Conservation (phyloP, 2,797 vertebrate genomes). For the Presbytis comata region DNA sequence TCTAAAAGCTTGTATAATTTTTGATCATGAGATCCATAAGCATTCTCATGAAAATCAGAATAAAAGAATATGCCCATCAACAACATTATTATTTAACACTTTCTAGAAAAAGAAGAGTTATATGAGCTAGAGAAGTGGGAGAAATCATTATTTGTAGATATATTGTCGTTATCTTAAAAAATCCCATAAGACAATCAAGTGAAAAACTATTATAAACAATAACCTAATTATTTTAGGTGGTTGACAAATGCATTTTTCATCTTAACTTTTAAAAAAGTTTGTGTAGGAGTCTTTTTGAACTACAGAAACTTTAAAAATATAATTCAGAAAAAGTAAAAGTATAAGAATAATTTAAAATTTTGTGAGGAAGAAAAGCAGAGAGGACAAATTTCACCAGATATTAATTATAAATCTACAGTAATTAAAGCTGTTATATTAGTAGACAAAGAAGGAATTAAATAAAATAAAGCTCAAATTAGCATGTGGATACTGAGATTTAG, state of each 20-base stretch:
- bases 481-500: background rate
- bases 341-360: background rate
- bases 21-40: background rate
- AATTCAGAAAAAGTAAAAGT: background rate
- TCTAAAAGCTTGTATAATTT: background rate
- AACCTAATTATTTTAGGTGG: background rate
- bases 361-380: background rate
- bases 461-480: background rate
- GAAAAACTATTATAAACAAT: background rate
- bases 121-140: background rate
- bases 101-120: background rate
- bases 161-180: background rate
- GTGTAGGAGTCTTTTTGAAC: background rate
- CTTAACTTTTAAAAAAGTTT: background rate
- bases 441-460: constrained; percentile 11
- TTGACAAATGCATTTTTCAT: background rate
- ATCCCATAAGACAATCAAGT: background rate
- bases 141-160: background rate
- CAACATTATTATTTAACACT: background rate
- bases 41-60: background rate
- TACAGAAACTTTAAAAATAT: background rate
- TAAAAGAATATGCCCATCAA: background rate
- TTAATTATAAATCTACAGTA: background rate
- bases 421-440: background rate
- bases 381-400: background rate